Percentiles rank a stretch among this genome's conserved stretches.
These are phyloP conservation scores for Perithous albicinctus DNA, from an alignment of 2,888 invertebrate species.

Conservation along the genomic window DNA sequence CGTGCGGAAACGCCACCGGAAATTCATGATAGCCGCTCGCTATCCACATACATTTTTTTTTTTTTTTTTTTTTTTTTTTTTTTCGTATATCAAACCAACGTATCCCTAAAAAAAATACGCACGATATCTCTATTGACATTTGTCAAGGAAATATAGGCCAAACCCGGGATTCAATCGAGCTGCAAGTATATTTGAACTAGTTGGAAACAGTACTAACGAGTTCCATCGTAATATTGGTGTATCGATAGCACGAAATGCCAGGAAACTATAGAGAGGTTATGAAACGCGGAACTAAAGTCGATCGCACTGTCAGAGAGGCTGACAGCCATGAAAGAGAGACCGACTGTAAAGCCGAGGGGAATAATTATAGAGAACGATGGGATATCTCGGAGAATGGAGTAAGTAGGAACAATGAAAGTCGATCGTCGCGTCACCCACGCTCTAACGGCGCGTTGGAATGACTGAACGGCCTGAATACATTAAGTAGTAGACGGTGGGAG, in stretches of 20 bases:
- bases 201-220: constrained; percentile 10
- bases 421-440: constrained; percentile 68
- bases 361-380: constrained; percentile 62
- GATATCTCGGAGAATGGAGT: constrained; percentile 52
- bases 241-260: not conserved
- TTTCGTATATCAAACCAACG: constrained; percentile 28
- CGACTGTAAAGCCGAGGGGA: constrained; percentile 32
- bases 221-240: not conserved
- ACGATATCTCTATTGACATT: not conserved
- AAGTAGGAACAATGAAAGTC: constrained; percentile 69
- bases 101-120: constrained; percentile 15
- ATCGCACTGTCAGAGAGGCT: constrained; percentile 21
- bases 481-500: constrained; percentile 48
- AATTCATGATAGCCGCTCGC: constrained; percentile 36
- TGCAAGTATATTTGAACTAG: not conserved
- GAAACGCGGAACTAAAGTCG: constrained; percentile 38
- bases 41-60: constrained; percentile 4
- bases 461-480: constrained; percentile 69
- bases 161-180: not conserved
- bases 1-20: constrained; percentile 9
- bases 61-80: constrained; percentile 6
- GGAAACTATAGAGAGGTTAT: constrained; percentile 19
- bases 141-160: constrained; percentile 9
- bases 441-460: constrained; percentile 58
- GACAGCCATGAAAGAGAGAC: constrained; percentile 60